Evolutionary conservation across 2,888 invertebrate species (phyloP), one percentile per base, ranked within the genome.

Genomic region (Lithophane semibrunnea): DNA sequence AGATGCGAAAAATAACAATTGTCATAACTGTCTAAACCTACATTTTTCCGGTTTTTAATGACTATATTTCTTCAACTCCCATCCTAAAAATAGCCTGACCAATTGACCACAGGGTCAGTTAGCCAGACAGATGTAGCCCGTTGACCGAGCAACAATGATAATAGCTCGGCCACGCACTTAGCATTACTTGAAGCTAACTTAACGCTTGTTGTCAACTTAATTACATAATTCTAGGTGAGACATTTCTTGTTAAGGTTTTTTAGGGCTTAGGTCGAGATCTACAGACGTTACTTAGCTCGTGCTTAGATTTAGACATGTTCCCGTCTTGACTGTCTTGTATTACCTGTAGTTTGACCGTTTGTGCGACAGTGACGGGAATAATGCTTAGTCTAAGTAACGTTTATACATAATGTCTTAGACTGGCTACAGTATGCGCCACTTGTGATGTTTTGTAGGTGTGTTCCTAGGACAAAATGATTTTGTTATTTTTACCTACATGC

Each of bases 91-190:
- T 79, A 69, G 72, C 49, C 42, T 24, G 18, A 18, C 60, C 52
- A 82, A 69, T 82, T 75, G 74, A 72, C 67, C 56, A 29, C 44
- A 61, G 70, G 63, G 70, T 73, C 63, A 61, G 68, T 68, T 65
- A 42, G 13, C 24, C 37, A 16, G 75, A 77, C 83, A 86, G 75
- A 75, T 83, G 86, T 75, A 21, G 52, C 68, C 18, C 52, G 65
- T 60, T 84, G 84, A 83, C 81, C 79, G 79, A 42, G 12, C 75
- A 71, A 60, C 61, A 84, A 86, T 81, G 83, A 80, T 83, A 87
- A 87, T 84, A 75, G 69, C 47, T 21, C 5, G 52, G 56, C 65
- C 63, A 71, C 54, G 66, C 67, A 75, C 65, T 78, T 80, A 67
- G 60, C 71, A 63, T 58, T 71, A 72, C 81, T 79, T 63, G 49